Base-by-base conservation (phyloP, 2,888 invertebrate species). In the Athripsodes cinereus region DNA sequence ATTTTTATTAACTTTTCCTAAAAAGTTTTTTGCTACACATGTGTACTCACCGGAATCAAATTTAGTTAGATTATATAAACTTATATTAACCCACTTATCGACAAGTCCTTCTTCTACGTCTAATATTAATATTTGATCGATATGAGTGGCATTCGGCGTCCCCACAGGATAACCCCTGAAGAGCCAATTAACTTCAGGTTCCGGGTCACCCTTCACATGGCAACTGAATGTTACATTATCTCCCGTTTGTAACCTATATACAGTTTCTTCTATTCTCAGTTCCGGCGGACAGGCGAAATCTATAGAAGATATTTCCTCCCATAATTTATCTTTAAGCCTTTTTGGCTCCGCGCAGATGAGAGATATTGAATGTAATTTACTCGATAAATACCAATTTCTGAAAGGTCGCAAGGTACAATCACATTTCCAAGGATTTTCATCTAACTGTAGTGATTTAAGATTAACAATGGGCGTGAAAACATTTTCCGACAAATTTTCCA, bases 361-460 rank as follows among this genome's bases (percentile, higher is more conserved):
- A 34, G 84, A 78, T 57, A 82, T 78, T 31, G 86, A 83, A 65
- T 83, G 81, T 34, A 90, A 74, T 64, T 86, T 87, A 62, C 81
- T 83, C 51, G 79, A 74, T 5, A 87, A 75, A 66, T 88, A 81
- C 87, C 88, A 89, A 56, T 80, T 81, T 20, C 88, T 79, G 66
- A 90, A 86, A 19, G 83, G 83, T 35, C 88, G 79, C 58, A 90
- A 71, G 60, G 84, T 81, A 69, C 90, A 90, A 70, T 90, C 88
- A 69, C 90, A 90, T 61, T 79, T 80, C 90, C 89, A 90, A 10
- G 85, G 87, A 70, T 90, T 90, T 48, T 84, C 84, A 66, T 87
- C 85, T 50, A 90, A 70, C 2, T 82, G 79, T 2, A 90, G 72
- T 1, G 86, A 86, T 71, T 87, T 88, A 22, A 90, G 72, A 62